Percentiles rank a stretch among this genome's conserved stretches.
phyloP scores from a whole-genome alignment of 2,113 vertebrate species.

The Tragelaphus imberbis region DNA sequence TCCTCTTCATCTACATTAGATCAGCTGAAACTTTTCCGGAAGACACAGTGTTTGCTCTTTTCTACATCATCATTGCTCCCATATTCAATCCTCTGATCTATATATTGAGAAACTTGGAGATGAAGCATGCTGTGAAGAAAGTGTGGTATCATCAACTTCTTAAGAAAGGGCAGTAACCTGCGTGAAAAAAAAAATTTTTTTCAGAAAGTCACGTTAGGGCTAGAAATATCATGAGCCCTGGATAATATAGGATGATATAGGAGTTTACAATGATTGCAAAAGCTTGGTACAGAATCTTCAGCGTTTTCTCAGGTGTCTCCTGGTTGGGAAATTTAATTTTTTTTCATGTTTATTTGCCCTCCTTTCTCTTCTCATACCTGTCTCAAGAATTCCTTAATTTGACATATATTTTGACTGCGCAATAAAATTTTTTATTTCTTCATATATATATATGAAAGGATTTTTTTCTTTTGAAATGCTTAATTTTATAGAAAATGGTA shows the following conservation, averaged over 20 bases:
- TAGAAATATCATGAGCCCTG: not conserved
- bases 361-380: not conserved
- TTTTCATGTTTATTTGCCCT: not conserved
- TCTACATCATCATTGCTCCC: constrained; percentile 7
- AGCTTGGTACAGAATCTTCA: not conserved
- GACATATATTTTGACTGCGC: not conserved
- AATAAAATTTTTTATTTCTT: not conserved
- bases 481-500: not conserved
- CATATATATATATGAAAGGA: too few species aligned
- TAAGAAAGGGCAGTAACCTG: not conserved
- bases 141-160: not conserved
- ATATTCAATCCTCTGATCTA: constrained; percentile 56
- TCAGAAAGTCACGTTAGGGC: not conserved
- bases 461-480: not conserved
- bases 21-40: constrained; percentile 30
- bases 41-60: constrained; percentile 35
- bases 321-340: not conserved
- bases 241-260: not conserved
- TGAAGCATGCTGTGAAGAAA: constrained; percentile 37
- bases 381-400: not conserved
- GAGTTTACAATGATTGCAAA: not conserved
- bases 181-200: not conserved
- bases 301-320: not conserved
- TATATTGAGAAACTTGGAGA: constrained; percentile 37
- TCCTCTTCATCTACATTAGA: constrained; percentile 29